Percentiles rank a stretch among this genome's conserved stretches.
Conservation (phyloP, 2,888 invertebrate genomes). For the Apamea monoglypha region DNA sequence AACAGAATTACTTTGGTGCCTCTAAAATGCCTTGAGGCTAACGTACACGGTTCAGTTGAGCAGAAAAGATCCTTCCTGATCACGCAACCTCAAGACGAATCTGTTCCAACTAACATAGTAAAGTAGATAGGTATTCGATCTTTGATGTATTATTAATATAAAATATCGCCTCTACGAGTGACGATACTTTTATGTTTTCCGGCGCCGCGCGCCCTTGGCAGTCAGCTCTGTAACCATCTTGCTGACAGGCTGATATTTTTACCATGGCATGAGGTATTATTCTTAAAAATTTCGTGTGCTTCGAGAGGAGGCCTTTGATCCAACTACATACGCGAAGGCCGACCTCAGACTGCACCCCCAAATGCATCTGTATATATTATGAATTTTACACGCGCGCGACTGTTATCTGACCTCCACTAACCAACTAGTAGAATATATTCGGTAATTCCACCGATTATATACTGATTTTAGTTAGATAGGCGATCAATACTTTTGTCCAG, state of each 20-base stretch:
- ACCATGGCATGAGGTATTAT: not conserved
- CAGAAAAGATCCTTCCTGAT: slow-evolving; percentile 35
- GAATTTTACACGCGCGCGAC: not conserved
- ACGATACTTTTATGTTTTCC: not conserved
- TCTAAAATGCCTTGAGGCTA: slow-evolving; percentile 49
- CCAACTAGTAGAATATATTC: not conserved
- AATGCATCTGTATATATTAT: slow-evolving; percentile 1
- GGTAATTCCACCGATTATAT: not conserved
- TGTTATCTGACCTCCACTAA: slow-evolving; percentile 3
- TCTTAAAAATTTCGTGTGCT: not conserved
- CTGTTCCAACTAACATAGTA: not conserved
- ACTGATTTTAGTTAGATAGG: not conserved
- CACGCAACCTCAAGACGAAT: slow-evolving; percentile 24
- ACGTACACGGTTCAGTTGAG: slow-evolving; percentile 29
- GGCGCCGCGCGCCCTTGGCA: not conserved
- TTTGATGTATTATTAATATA: not conserved
- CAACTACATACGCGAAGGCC: not conserved
- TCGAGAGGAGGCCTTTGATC: not conserved
- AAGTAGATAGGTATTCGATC: not conserved
- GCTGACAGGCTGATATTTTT: not conserved
- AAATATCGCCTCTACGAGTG: not conserved
- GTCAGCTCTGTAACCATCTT: not conserved
- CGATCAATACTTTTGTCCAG: not conserved
- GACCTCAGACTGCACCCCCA: not conserved
- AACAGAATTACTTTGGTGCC: slow-evolving; percentile 18